phyloP scores from a whole-genome alignment of 2,888 invertebrate species.

The Tenthredo mesomela region DNA sequence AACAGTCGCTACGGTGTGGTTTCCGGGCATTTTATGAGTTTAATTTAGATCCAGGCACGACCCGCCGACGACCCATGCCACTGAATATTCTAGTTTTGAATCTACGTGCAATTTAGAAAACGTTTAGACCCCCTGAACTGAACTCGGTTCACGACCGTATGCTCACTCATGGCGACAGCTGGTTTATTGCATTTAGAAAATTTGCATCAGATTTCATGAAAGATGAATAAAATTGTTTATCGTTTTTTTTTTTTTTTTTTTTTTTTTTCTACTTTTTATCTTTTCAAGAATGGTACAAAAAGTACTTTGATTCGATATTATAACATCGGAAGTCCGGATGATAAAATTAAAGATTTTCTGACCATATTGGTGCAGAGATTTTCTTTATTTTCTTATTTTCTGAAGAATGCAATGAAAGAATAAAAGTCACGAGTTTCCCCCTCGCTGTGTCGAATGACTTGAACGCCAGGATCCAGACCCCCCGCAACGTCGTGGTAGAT shows the following conservation, averaged over 20 bases:
- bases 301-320: neutral
- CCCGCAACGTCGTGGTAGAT: conserved; percentile 6
- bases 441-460: neutral
- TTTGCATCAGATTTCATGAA: neutral
- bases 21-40: conserved; percentile 72
- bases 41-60: conserved; percentile 69
- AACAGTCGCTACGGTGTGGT: conserved; percentile 62
- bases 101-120: conserved; percentile 66
- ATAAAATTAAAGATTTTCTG: neutral
- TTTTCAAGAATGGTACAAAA: too few relatives aligned
- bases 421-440: neutral
- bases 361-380: neutral
- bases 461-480: neutral
- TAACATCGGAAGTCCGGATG: neutral
- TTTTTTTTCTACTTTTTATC: too few relatives aligned
- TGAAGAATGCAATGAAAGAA: neutral
- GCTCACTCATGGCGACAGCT: conserved; percentile 15
- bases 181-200: neutral
- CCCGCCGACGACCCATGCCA: conserved; percentile 54
- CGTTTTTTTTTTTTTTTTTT: too few relatives aligned
- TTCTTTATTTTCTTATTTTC: neutral
- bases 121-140: conserved; percentile 58
- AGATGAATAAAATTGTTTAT: neutral
- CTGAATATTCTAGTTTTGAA: conserved; percentile 68
- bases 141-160: conserved; percentile 8